Conservation (phyloP, 2,797 vertebrate species). For the Macrochelys suwanniensis region DNA sequence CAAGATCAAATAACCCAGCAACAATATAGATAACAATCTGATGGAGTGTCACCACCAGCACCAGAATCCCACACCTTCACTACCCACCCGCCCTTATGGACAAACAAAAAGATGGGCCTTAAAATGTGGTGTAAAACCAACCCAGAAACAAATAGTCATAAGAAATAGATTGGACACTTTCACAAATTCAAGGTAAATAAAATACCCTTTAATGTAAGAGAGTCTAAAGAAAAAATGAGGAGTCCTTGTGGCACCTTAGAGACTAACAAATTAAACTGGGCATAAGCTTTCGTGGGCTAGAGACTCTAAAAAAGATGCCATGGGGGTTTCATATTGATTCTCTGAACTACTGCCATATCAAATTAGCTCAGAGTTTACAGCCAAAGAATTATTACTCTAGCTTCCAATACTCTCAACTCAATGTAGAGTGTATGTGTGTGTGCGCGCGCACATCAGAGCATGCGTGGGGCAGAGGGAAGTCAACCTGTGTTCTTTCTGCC, state of each 20-base stretch:
- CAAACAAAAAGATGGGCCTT: background rate
- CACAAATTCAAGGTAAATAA: background rate
- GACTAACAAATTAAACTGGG: no score
- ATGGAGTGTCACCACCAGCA: background rate
- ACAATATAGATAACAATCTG: background rate
- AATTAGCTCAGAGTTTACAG: background rate
- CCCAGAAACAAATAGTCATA: accelerated
- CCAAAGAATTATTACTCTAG: background rate
- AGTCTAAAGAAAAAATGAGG: background rate
- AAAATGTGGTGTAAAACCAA: background rate
- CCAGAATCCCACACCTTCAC: accelerated
- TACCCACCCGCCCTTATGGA: accelerated
- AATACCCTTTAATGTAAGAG: background rate
- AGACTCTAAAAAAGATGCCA: accelerated
- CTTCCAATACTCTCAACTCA: background rate
- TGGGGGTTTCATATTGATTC: accelerated
- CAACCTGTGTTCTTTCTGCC: background rate
- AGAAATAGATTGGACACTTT: background rate
- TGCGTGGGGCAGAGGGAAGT: background rate
- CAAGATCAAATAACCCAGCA: background rate
- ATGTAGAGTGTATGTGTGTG: background rate
- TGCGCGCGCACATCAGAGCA: background rate
- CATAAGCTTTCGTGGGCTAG: no score
- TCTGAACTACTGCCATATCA: background rate
- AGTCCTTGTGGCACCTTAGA: no score